Base-by-base conservation (phyloP, 2,888 invertebrate genomes). In the Maniola hyperantus region DNA sequence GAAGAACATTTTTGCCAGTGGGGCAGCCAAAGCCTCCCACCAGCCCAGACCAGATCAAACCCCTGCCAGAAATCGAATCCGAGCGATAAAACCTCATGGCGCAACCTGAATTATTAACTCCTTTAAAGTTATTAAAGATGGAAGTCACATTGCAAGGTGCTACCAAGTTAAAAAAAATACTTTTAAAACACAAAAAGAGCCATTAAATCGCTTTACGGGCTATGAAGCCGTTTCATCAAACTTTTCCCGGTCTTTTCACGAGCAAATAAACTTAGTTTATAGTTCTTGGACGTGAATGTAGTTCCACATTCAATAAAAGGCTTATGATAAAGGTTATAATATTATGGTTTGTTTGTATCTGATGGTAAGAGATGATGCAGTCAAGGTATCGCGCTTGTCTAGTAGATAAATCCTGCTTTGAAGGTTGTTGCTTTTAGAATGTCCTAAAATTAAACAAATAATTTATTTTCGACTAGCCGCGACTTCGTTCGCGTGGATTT, bases 231-330 rank as follows among this genome's bases (percentile, higher is more conserved):
- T 57, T 57, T 42, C 57, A 42, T 57, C 20, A 42, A 42, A 57
- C 20, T 57, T 42, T 57, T 57, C 13, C 20, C 18, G 13, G 42
- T 42, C 57, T 39, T 42, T 20, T 57, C 57, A 42, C 18, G 39
- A 57, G 13, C 15, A 57, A 57, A 39, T 57, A 20, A 57, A 42
- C 39, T 57, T 57, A 20, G 11, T 42, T 57, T 57, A 57, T 42
- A 57, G 57, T 42, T 57, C 11, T 57, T n/a, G 13, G 54, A 42
- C 18, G 42, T 55, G 20, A 64, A 55, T 51, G n/a, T 61, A 51
- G 8, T 51, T 51, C 18, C 15, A 11, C 18, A 39, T 58, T 58
- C 18, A 53, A 18, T 36, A 46, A 26, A n/a, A 54, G 13, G 4
- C 7, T 54, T 13, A 54, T 8, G 54, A 13, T 53, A 53, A 50